Conservation (phyloP, 2,113 vertebrate genomes). For the Microcebus ravelobensis region DNA sequence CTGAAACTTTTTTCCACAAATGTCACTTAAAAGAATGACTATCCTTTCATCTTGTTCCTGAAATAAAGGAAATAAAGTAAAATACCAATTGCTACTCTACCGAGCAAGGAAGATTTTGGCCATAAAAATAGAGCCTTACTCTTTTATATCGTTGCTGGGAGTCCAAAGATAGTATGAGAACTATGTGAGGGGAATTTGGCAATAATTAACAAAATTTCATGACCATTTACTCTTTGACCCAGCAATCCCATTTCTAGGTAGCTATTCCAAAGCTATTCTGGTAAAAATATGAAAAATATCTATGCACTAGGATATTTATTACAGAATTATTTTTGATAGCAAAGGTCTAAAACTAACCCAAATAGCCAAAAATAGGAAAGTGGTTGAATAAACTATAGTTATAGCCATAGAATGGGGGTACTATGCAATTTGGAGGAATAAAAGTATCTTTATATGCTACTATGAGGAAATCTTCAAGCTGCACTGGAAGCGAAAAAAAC, state of each 20-base stretch:
- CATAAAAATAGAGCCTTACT: not conserved
- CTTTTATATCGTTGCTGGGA: not conserved
- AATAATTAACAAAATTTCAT: not conserved
- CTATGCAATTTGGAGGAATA: not conserved
- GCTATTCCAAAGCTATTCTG: not conserved
- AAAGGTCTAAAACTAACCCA: not conserved
- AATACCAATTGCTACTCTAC: not conserved
- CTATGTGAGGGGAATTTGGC: not conserved
- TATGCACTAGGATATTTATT: not conserved
- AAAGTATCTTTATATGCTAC: not conserved
- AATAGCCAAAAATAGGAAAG: not conserved
- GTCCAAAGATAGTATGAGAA: not conserved
- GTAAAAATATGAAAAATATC: not conserved
- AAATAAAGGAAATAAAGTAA: not conserved
- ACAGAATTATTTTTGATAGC: not conserved
- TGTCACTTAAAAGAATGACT: not conserved
- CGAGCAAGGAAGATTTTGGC: not conserved
- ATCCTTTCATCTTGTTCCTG: not conserved
- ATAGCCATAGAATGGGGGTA: not conserved
- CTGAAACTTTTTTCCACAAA: constrained; percentile 30
- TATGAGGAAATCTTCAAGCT: not conserved
- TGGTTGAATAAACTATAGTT: not conserved
- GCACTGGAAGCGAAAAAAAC: not conserved
- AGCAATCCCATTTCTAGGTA: not conserved
- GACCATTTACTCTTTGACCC: not conserved